Percentiles rank a stretch among this genome's conserved stretches.
Conservation (phyloP, 2,797 vertebrate species). For the Propithecus deckenii region DNA sequence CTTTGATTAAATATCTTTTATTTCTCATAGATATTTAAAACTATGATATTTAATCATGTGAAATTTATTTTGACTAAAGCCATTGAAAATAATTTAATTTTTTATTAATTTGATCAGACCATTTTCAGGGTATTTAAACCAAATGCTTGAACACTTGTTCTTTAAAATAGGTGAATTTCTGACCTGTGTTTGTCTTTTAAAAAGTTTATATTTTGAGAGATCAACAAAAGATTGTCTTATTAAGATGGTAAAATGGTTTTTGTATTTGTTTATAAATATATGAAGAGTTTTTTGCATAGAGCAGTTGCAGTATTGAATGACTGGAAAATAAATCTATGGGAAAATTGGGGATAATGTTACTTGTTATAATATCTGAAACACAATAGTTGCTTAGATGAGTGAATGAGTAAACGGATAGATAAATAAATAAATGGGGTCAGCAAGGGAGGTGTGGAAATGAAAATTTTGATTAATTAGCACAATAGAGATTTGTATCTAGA, state of each 20-base stretch:
- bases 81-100: conserved; percentile 17
- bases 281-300: not conserved
- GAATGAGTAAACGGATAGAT: not conserved
- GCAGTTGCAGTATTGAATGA: not conserved
- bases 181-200: not conserved
- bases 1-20: not conserved
- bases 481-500: not conserved
- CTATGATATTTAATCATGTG: not conserved
- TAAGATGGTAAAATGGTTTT: not conserved
- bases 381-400: not conserved
- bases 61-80: conserved; percentile 16
- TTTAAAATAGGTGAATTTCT: not conserved
- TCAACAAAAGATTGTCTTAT: not conserved
- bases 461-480: not conserved
- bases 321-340: not conserved
- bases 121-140: not conserved
- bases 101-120: not conserved
- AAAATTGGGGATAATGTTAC: not conserved
- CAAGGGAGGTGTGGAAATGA: not conserved
- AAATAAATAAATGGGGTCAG: not conserved
- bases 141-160: not conserved
- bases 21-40: conserved; percentile 34
- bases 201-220: not conserved
- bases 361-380: not conserved
- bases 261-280: not conserved